Conservation (phyloP, 2,113 vertebrate species). For the Motacilla tschutschensis region DNA sequence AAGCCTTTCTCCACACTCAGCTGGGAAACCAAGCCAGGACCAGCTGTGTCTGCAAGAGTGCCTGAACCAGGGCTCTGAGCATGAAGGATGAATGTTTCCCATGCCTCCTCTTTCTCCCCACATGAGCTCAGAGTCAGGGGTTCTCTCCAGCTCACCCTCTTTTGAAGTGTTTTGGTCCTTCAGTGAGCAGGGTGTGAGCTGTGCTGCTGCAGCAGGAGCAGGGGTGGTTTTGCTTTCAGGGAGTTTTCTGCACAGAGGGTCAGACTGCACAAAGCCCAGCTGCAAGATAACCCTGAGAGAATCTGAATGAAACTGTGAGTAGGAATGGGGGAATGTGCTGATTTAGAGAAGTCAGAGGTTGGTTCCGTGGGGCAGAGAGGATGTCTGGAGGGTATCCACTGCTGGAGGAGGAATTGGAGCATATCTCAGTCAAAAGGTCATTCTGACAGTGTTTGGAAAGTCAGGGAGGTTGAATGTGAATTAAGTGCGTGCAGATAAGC, state of each 20-base stretch:
- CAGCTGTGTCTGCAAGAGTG: not conserved
- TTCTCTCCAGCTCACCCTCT: not conserved
- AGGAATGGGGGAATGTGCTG: not conserved
- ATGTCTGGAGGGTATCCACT: not conserved
- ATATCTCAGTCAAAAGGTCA: not conserved
- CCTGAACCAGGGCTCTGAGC: not conserved
- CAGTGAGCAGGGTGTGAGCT: not conserved
- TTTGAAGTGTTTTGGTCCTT: not conserved
- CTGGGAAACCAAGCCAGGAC: not conserved
- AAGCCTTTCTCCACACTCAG: not conserved
- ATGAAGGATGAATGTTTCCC: not conserved
- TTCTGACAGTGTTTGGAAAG: not conserved
- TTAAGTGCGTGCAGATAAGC: not conserved
- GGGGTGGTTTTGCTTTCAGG: not conserved
- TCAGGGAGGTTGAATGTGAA: not conserved
- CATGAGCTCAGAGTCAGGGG: not conserved
- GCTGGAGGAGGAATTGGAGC: not conserved
- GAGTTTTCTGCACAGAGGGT: not conserved
- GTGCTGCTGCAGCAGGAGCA: not conserved
- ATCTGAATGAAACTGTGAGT: not conserved
- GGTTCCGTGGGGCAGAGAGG: not conserved
- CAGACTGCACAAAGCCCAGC: not conserved
- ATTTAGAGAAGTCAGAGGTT: not conserved
- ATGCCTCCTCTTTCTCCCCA: not conserved
- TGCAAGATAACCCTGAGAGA: not conserved